Evolutionary conservation across 2,888 invertebrate species (phyloP).

Genomic region (Hymenopus coronatus): DNA sequence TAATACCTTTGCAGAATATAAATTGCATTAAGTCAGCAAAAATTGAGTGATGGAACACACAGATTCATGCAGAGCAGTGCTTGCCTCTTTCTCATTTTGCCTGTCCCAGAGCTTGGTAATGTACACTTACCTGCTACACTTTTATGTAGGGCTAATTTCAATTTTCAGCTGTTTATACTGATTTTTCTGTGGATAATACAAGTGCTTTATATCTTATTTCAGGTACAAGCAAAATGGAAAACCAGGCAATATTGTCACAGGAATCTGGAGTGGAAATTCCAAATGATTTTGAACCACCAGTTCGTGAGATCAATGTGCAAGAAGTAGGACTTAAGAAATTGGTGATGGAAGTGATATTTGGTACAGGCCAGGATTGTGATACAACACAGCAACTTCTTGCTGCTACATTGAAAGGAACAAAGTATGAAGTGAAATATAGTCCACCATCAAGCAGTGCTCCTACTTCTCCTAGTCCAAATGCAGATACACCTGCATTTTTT

Average conservation of each 20-base stretch:
- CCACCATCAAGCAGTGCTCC: background rate
- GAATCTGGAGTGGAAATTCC: background rate
- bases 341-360: constrained; percentile 48
- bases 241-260: background rate
- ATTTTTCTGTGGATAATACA: background rate
- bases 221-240: background rate
- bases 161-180: too few species aligned
- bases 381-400: background rate
- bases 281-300: background rate
- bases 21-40: too few species aligned
- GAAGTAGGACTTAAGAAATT: constrained; percentile 39
- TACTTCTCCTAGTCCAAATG: background rate
- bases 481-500: background rate
- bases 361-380: constrained; percentile 31
- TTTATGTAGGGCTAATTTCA: too few species aligned
- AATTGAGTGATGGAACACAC: too few species aligned
- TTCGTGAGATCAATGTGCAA: background rate
- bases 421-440: background rate
- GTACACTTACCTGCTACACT: too few species aligned
- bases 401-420: constrained; percentile 6
- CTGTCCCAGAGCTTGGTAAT: too few species aligned
- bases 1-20: too few species aligned
- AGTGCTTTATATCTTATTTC: background rate
- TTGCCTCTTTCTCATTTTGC: too few species aligned
- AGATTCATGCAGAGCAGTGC: too few species aligned